A percentile compares a stretch with the other conserved stretches of the same genome.
Evolutionary conservation across 2,888 invertebrate genomes (phyloP).

Genomic region (Calameuta idolon): DNA sequence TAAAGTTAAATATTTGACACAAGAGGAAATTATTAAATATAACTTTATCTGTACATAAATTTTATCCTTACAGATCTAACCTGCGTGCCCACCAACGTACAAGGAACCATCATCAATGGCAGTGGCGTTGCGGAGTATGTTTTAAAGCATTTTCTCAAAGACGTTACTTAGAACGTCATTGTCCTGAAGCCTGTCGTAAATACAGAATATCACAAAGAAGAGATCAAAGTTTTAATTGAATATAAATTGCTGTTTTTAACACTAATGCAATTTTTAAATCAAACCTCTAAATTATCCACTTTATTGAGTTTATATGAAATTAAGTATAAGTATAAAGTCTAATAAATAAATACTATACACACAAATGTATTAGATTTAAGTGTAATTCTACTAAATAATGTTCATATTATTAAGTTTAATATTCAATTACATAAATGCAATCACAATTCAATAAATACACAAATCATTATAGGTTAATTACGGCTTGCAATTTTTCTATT

Average conservation of each 20-base stretch:
- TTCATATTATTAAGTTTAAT: not conserved
- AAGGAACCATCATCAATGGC: conserved; percentile 78
- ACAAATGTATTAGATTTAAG: not conserved
- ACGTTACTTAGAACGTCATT: conserved; percentile 75
- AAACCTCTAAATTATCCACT: not conserved
- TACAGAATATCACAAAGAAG: conserved; percentile 67
- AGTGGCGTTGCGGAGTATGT: conserved; percentile 75
- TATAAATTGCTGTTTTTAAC: not conserved
- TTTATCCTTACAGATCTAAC: conserved; percentile 71
- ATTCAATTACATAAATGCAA: not conserved
- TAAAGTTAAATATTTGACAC: conserved; percentile 5
- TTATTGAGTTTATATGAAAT: not conserved
- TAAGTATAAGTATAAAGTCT: not conserved
- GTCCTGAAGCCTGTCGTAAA: conserved; percentile 75
- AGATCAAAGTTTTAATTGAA: conserved; percentile 27
- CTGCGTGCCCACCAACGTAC: conserved; percentile 80
- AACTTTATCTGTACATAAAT: conserved; percentile 3
- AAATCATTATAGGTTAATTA: not conserved
- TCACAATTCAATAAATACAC: not conserved
- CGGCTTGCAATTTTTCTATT: not conserved
- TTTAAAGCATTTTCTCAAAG: conserved; percentile 78
- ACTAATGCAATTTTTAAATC: not conserved
- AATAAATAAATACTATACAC: not conserved
- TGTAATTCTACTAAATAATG: not conserved
- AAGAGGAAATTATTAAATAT: not conserved